Conservation (phyloP, 2,797 vertebrate genomes). For the Cichlasoma orientale region DNA sequence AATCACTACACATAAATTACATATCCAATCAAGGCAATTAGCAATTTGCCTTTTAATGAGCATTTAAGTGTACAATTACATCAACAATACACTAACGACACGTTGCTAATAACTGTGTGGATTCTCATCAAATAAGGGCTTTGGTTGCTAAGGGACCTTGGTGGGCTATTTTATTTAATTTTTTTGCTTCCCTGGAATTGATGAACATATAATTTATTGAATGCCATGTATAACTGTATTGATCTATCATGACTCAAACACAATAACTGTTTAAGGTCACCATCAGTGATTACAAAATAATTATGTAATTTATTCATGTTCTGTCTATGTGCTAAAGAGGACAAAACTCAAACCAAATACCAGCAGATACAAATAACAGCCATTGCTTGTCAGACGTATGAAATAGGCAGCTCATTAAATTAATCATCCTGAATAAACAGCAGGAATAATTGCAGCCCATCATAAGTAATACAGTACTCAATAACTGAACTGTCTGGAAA, state of each 20-base stretch:
- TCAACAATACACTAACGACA: slow-evolving; percentile 57
- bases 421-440: slow-evolving; percentile 2
- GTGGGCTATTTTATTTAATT: neutral
- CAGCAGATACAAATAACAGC: neutral
- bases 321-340: neutral
- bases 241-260: neutral
- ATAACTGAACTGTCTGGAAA: neutral
- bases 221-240: neutral
- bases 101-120: slow-evolving; percentile 24
- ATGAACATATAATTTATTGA: neutral
- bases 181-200: slow-evolving; percentile 27
- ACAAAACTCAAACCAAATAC: neutral
- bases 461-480: slow-evolving; percentile 3
- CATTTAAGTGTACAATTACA: slow-evolving; percentile 52
- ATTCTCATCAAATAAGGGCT: slow-evolving; percentile 35
- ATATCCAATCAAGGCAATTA: slow-evolving; percentile 46
- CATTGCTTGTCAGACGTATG: neutral
- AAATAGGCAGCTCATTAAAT: neutral
- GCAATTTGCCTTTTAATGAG: slow-evolving; percentile 49
- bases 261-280: neutral
- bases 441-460: neutral
- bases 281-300: neutral
- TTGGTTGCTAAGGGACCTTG: slow-evolving; percentile 18
- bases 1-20: slow-evolving; percentile 33
- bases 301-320: neutral